Evolutionary conservation across 2,113 vertebrate genomes (phyloP).

Genomic region (Chunga burmeisteri): DNA sequence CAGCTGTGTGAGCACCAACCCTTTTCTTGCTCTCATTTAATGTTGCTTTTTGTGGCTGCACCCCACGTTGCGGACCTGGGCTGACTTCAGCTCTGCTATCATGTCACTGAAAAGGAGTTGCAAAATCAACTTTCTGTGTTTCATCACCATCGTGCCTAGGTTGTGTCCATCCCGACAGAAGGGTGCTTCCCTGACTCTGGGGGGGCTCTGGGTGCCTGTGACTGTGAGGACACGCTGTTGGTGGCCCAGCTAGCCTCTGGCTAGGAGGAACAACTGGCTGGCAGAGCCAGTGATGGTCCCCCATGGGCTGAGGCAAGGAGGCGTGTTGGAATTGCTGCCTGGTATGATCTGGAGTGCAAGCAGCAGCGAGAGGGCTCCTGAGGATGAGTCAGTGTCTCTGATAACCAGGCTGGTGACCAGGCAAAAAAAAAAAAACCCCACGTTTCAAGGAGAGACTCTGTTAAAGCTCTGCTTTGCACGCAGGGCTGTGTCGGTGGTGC

Average conservation of each 20-base stretch:
- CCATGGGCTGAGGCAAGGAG: neutral
- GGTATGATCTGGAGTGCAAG: neutral
- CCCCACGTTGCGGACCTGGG: neutral
- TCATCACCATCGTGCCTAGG: no score
- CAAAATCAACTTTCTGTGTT: no score
- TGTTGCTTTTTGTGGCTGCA: neutral
- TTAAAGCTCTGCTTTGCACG: neutral
- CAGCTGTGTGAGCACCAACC: neutral
- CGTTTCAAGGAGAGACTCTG: neutral
- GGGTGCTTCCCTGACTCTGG: neutral
- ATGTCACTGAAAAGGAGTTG: rapidly evolving
- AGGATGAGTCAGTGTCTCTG: conserved; percentile 16
- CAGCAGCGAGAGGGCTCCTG: neutral
- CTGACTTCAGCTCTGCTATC: neutral
- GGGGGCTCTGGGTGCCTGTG: neutral
- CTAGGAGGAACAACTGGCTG: neutral
- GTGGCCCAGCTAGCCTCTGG: neutral
- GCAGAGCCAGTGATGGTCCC: neutral
- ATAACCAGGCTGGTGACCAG: neutral
- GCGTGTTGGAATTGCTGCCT: neutral
- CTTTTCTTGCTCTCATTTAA: neutral
- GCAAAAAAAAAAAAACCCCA: neutral
- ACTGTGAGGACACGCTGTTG: rapidly evolving
- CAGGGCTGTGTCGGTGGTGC: rapidly evolving
- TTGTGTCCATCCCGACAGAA: neutral